phyloP scores from a whole-genome alignment of 2,888 invertebrate species.

The Trichacis sp. region DNA sequence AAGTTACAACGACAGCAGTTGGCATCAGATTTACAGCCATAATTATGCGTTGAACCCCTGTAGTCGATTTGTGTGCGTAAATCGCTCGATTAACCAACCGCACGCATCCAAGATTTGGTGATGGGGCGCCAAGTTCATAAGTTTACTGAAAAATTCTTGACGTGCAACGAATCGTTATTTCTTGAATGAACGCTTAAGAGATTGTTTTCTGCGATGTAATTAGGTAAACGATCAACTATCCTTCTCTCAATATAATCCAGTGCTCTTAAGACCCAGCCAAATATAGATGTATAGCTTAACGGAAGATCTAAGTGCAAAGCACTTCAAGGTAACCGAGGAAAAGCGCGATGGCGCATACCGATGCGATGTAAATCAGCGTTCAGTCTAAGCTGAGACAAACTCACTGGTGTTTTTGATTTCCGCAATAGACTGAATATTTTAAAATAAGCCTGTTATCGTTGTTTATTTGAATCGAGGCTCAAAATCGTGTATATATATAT shows the following conservation, averaged over 20 bases:
- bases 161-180: conserved; percentile 50
- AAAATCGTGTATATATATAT: too few species aligned
- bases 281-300: conserved; percentile 47
- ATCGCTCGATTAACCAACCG: conserved; percentile 22
- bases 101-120: conserved; percentile 14
- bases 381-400: conserved; percentile 59
- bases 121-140: too few species aligned
- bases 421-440: too few species aligned
- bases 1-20: conserved; percentile 24
- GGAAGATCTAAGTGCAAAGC: conserved; percentile 63
- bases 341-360: conserved; percentile 64
- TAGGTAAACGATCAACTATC: not conserved
- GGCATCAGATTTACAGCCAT: conserved; percentile 28
- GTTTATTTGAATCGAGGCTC: too few species aligned
- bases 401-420: conserved; percentile 42
- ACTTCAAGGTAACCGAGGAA: conserved; percentile 60
- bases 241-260: conserved; percentile 17
- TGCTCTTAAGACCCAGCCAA: conserved; percentile 14
- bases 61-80: conserved; percentile 23
- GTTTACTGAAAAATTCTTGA: conserved; percentile 54
- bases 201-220: too few species aligned
- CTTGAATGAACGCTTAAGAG: conserved; percentile 27
- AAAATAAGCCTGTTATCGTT: too few species aligned
- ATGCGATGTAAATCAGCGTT: conserved; percentile 65
- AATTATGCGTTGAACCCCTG: conserved; percentile 26